Conservation (phyloP, 2,888 invertebrate species). For the Patella ulyssiponensis region DNA sequence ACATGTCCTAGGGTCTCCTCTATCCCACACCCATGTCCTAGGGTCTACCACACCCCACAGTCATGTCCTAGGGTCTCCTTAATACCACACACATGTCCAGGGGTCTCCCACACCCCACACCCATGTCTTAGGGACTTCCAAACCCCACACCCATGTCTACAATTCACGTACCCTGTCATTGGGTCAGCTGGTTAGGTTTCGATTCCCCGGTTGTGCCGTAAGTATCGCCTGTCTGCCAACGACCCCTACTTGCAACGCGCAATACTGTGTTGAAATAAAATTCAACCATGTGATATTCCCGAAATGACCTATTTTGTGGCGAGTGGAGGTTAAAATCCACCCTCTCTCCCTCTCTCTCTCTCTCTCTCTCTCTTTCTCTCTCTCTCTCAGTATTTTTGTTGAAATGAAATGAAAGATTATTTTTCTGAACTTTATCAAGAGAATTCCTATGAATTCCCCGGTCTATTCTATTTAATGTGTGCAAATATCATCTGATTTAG, state of each 20-base stretch:
- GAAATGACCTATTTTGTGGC: no score
- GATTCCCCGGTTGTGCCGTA: no score
- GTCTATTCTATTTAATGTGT: no score
- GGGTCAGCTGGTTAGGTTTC: no score
- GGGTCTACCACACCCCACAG: background rate
- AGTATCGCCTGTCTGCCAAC: no score
- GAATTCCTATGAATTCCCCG: no score
- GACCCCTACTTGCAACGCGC: background rate
- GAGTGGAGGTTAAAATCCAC: no score
- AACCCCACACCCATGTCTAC: background rate
- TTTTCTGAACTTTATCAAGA: no score
- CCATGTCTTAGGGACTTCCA: background rate
- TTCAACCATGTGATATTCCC: background rate
- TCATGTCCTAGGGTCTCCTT: background rate
- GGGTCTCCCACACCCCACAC: background rate
- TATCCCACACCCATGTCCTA: background rate
- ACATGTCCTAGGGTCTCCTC: background rate
- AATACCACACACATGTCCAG: background rate
- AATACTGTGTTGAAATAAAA: background rate
- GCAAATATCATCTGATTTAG: no score
- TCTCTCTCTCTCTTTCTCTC: conserved; percentile 13
- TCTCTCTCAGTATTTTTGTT: no score
- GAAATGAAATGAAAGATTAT: no score
- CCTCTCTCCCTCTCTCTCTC: conserved; percentile 17
- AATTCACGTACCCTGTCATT: no score